These are phyloP conservation scores for Folsomia manolachei DNA, from an alignment of 2,888 invertebrate genomes.

Conservation along the genomic window DNA sequence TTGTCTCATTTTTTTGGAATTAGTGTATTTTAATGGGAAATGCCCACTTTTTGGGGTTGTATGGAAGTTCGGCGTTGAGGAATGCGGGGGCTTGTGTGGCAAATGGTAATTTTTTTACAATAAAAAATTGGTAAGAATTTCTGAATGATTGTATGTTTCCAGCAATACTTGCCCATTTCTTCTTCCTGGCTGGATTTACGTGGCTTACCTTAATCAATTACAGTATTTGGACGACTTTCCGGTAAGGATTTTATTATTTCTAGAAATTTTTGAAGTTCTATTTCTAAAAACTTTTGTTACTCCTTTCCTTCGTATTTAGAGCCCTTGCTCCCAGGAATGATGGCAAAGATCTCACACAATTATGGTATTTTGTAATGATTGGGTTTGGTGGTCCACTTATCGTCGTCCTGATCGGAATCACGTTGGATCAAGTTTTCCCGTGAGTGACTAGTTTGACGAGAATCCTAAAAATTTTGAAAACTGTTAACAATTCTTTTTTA, in stretches of 20 bases:
- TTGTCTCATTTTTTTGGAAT: too few species aligned
- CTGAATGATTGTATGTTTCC: background rate
- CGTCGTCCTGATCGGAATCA: constrained; percentile 4
- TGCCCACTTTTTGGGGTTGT: background rate
- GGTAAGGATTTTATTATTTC: background rate
- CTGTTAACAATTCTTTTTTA: background rate
- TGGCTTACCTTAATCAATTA: constrained; percentile 9
- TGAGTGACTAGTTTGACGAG: background rate
- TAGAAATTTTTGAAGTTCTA: background rate
- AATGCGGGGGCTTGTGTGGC: background rate
- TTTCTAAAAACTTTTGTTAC: too few species aligned
- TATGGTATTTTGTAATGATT: background rate
- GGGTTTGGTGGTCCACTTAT: constrained; percentile 4
- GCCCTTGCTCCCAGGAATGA: background rate
- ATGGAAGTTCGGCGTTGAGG: constrained; percentile 1
- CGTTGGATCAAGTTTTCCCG: background rate
- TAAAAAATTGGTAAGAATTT: too few species aligned
- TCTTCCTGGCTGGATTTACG: constrained; percentile 3
- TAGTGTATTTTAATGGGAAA: constrained; percentile 5
- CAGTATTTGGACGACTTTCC: background rate
- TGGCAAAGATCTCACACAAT: background rate
- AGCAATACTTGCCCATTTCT: constrained; percentile 12
- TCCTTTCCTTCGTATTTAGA: background rate
- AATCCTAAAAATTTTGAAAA: background rate
- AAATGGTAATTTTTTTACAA: constrained; percentile 8